phyloP scores from a whole-genome alignment of 2,113 vertebrate genomes.

The Eublepharis macularius region DNA sequence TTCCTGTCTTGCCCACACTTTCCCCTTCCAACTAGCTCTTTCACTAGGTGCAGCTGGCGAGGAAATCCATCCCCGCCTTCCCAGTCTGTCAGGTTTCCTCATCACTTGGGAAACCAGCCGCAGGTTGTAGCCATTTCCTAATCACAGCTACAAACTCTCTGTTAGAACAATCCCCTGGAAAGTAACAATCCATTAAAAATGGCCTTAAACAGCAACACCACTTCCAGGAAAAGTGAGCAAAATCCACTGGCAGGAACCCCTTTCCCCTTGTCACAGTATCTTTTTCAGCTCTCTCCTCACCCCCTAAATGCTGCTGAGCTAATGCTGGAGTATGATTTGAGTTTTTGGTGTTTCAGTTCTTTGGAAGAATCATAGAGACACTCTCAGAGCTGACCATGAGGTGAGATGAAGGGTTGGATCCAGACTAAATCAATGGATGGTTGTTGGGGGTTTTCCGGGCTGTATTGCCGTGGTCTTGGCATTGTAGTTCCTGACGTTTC shows the following conservation, averaged over 20 bases:
- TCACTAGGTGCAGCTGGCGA: neutral
- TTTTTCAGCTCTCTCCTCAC: neutral
- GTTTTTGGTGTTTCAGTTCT: neutral
- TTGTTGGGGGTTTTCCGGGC: too few relatives aligned
- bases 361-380: neutral
- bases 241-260: neutral
- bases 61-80: neutral
- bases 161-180: constrained; percentile 16
- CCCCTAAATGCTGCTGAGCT: neutral
- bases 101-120: neutral
- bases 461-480: too few relatives aligned
- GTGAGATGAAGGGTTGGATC: neutral
- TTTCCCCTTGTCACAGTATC: constrained; percentile 1
- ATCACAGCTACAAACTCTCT: constrained; percentile 9
- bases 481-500: too few relatives aligned
- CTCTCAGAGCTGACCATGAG: neutral
- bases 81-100: constrained; percentile 8
- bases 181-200: constrained; percentile 18
- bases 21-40: neutral
- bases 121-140: constrained; percentile 1
- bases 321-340: neutral
- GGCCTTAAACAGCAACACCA: neutral
- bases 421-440: too few relatives aligned
- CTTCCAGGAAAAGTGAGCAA: neutral
- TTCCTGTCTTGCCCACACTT: neutral